A percentile compares a stretch with the other conserved stretches of the same genome.
phyloP scores from a whole-genome alignment of 2,888 invertebrate genomes.

The Aphodius sticticus region DNA sequence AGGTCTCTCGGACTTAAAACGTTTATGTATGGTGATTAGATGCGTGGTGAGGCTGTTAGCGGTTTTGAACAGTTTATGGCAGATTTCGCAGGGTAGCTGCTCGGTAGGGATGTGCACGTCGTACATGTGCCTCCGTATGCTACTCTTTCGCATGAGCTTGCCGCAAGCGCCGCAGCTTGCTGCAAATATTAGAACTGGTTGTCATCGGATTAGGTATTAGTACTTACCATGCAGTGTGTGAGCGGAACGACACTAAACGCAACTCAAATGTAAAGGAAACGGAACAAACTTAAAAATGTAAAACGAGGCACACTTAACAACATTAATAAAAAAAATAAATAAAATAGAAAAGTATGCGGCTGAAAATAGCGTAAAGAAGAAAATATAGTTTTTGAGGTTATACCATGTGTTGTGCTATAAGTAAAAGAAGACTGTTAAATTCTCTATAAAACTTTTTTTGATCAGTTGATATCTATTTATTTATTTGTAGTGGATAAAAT shows the following conservation, averaged over 20 bases:
- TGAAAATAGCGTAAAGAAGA: too few relatives aligned
- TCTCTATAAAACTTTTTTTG: too few relatives aligned
- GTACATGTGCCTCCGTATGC: constrained; percentile 51
- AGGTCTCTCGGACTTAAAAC: constrained; percentile 45
- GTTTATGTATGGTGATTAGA: constrained; percentile 51
- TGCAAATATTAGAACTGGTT: constrained; percentile 46
- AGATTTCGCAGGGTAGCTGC: constrained; percentile 52
- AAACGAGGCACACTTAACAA: constrained; percentile 26
- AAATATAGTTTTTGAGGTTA: too few relatives aligned
- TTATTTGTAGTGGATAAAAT: too few relatives aligned
- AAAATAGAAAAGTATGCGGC: too few relatives aligned
- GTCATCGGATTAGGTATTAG: constrained; percentile 39
- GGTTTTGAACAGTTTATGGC: constrained; percentile 53
- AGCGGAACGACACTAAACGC: constrained; percentile 37
- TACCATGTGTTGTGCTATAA: too few relatives aligned
- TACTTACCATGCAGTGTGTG: constrained; percentile 55
- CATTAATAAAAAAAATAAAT: not conserved
- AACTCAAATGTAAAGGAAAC: constrained; percentile 34
- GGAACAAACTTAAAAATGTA: constrained; percentile 27
- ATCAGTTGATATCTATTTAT: too few relatives aligned
- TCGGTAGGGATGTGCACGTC: constrained; percentile 53
- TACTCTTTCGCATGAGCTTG: constrained; percentile 52
- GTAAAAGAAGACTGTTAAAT: too few relatives aligned
- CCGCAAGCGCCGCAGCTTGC: constrained; percentile 51
- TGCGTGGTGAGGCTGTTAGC: constrained; percentile 52